Evolutionary conservation across 1,140 invertebrate genomes (phyloP), one percentile per base, ranked within the genome.

Genomic region (Dreissena rostriformis): DNA sequence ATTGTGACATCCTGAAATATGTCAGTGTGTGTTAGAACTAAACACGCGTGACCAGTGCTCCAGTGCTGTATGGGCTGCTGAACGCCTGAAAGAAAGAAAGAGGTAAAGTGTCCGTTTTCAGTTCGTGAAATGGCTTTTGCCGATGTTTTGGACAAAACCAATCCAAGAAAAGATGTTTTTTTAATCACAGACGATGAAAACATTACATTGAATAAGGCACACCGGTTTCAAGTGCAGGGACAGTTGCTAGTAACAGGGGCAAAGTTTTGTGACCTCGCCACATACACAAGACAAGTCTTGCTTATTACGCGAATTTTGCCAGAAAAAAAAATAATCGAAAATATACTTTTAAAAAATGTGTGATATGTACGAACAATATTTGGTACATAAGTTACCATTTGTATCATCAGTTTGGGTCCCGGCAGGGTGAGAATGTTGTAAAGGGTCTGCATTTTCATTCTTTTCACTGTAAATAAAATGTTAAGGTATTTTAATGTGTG

Each of bases 191-290:
- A 67, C 26, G 66, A 22, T 15, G 28, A 22, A 6, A 55, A 70
- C n/a, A 57, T 79, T 53, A 22, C 22, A 1, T 63, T 81, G 17
- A 65, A 72, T 24, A 72, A 52, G 28, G 65, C 14, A n/a, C 78
- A 81, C 65, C 8, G 0, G 0, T 81, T 61, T 72, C 78, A 81
- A 72, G 70, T 72, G 6, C 78, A 81, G 52, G 70, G 52, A 7
- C 78, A 81, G 53, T 49, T 81, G 15, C 53, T 72, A 17, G 68
- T 81, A 0, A 39, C 78, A 28, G 78, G 53, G 19, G 70, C 68
- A 15, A 28, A 63, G 1, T 81, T 72, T 72, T 81, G 78, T 81
- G 78, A 81, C 39, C 72, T 81, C 72, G 78, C 72, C 8, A 65
- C 57, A 29, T 81, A 72, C 26, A 81, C 78, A 61, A 39, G 55